phyloP scores from a whole-genome alignment of 2,888 invertebrate species.

The Drosophila planitibia region DNA sequence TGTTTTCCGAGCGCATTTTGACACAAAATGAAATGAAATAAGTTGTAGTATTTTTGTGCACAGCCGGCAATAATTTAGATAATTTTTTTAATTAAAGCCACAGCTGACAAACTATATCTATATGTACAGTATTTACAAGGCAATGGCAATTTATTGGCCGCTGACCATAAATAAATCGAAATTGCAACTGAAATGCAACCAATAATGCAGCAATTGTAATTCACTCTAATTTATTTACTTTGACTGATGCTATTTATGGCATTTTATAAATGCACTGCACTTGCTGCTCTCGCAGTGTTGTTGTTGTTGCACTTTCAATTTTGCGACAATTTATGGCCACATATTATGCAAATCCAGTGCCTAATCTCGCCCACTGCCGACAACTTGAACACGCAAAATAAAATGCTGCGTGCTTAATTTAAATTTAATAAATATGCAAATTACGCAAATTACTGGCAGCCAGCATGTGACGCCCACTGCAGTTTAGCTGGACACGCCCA shows the following conservation, averaged over 20 bases:
- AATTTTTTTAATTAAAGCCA: slow-evolving; percentile 76
- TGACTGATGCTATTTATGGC: slow-evolving; percentile 71
- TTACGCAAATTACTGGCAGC: slow-evolving; percentile 65
- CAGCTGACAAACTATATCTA: slow-evolving; percentile 63
- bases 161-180: slow-evolving; percentile 71
- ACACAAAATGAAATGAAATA: slow-evolving; percentile 49
- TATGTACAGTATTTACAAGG: slow-evolving; percentile 22
- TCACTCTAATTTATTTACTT: slow-evolving; percentile 77
- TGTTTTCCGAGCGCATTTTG: slow-evolving; percentile 42
- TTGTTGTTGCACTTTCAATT: slow-evolving; percentile 58
- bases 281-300: slow-evolving; percentile 11
- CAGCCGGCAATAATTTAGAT: slow-evolving; percentile 70
- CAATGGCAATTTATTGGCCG: slow-evolving; percentile 60
- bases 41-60: slow-evolving; percentile 26
- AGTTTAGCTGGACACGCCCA: slow-evolving; percentile 58
- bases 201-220: slow-evolving; percentile 65
- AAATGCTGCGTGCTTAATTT: slow-evolving; percentile 53
- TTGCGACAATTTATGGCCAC: slow-evolving; percentile 69
- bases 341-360: slow-evolving; percentile 74
- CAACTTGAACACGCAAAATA: slow-evolving; percentile 1
- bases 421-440: slow-evolving; percentile 79
- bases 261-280: slow-evolving; percentile 35
- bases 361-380: slow-evolving; percentile 60
- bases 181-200: slow-evolving; percentile 39
- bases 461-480: slow-evolving; percentile 65